A percentile compares a stretch with the other conserved stretches of the same genome.
phyloP scores from a whole-genome alignment of 2,888 invertebrate species.

The Xylota segnis region DNA sequence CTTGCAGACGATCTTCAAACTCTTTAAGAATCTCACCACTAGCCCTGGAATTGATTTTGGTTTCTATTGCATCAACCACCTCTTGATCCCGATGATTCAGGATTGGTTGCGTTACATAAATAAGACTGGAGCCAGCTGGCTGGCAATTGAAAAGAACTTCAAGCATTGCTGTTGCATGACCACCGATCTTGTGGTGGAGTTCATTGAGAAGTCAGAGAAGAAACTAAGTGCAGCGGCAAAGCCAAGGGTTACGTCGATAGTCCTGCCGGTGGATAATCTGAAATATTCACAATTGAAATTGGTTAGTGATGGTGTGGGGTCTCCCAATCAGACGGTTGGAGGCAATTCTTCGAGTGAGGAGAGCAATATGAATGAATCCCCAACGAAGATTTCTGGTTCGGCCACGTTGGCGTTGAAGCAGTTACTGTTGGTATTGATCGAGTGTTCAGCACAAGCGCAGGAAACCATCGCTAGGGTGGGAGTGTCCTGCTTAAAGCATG shows the following conservation, averaged over 20 bases:
- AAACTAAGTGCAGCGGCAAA: conserved; percentile 79
- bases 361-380: conserved; percentile 82
- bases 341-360: conserved; percentile 81
- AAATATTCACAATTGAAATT: conserved; percentile 83
- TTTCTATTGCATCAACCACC: conserved; percentile 95
- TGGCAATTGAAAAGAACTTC: conserved; percentile 93
- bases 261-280: conserved; percentile 83
- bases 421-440: conserved; percentile 92
- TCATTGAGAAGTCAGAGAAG: conserved; percentile 91
- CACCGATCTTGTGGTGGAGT: conserved; percentile 95
- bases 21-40: conserved; percentile 90
- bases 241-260: conserved; percentile 82
- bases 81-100: conserved; percentile 96
- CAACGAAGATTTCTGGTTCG: conserved; percentile 86
- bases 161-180: conserved; percentile 97
- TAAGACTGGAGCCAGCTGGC: conserved; percentile 90
- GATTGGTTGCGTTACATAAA: conserved; percentile 94
- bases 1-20: conserved; percentile 93
- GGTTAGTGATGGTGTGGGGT: conserved; percentile 81
- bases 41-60: conserved; percentile 96
- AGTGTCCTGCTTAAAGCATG: conserved; percentile 95
- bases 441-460: conserved; percentile 95
- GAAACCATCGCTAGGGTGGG: conserved; percentile 96
- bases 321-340: conserved; percentile 62
- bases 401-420: conserved; percentile 94